phyloP scores from a whole-genome alignment of 2,797 vertebrate species.

The Sardinella longiceps region DNA sequence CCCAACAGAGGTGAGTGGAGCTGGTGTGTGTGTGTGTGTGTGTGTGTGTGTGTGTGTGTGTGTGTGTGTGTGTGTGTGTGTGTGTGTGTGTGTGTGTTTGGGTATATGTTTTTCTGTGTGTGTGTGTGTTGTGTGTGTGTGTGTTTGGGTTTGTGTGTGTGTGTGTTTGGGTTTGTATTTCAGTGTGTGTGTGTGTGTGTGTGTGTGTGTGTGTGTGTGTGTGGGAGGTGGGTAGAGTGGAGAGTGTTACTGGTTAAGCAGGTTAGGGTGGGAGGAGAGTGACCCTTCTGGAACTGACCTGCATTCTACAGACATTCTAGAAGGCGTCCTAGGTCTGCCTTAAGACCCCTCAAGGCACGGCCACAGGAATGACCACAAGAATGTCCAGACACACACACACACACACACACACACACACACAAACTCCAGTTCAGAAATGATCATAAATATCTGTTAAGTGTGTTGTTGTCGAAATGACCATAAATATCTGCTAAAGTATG shows the following conservation, averaged over 20 bases:
- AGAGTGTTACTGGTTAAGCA: neutral
- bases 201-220: neutral
- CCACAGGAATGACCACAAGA: neutral
- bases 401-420: conserved; percentile 28
- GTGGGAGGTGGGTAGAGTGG: too few relatives aligned
- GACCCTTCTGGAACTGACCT: neutral
- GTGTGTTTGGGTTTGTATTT: too few relatives aligned
- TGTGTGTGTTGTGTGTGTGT: neutral
- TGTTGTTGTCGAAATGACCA: neutral
- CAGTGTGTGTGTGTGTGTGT: too few relatives aligned
- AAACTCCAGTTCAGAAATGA: neutral
- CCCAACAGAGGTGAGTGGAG: too few relatives aligned
- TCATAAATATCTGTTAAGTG: too few relatives aligned
- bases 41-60: too few relatives aligned
- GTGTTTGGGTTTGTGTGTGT: neutral
- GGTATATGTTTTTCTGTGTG: too few relatives aligned
- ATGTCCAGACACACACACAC: conserved; percentile 22
- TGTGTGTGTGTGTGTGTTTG: too few relatives aligned
- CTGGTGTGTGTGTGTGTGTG: too few relatives aligned
- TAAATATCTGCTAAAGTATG: too few relatives aligned
- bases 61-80: too few relatives aligned
- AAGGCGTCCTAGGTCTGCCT: neutral
- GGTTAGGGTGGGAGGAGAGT: neutral
- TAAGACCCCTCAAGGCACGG: neutral
- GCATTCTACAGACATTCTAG: conserved; percentile 16